Percentiles rank a stretch among this genome's conserved stretches.
phyloP scores from a whole-genome alignment of 2,888 invertebrate genomes.

The Drosophila engyochracea region DNA sequence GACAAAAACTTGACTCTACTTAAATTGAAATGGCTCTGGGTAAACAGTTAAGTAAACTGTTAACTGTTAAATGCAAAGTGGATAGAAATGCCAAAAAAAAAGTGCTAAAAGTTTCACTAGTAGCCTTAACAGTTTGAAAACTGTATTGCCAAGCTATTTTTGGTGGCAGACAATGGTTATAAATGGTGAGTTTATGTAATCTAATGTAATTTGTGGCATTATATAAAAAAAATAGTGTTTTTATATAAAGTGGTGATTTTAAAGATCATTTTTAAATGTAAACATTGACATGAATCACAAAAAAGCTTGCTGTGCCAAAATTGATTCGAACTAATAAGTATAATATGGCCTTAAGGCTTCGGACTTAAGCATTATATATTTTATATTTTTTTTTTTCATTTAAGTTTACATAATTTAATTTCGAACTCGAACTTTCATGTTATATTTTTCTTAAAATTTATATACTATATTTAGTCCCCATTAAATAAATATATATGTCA shows the following conservation, averaged over 20 bases:
- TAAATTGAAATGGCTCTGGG: conserved; percentile 49
- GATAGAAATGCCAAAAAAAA: conserved; percentile 9
- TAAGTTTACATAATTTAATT: not conserved
- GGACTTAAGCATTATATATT: too few relatives aligned
- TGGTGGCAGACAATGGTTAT: not conserved
- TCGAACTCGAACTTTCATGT: not conserved
- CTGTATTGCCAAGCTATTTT: not conserved
- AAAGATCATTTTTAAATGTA: not conserved
- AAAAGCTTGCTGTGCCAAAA: not conserved
- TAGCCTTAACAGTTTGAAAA: not conserved
- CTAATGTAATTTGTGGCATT: not conserved
- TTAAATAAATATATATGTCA: not conserved
- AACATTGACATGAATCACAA: not conserved
- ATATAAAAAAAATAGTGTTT: not conserved
- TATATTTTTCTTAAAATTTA: rapidly evolving
- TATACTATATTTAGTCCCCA: not conserved
- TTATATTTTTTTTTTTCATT: not conserved
- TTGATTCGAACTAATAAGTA: too few relatives aligned
- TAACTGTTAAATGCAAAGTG: conserved; percentile 28
- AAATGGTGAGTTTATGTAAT: not conserved
- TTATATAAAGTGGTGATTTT: not conserved
- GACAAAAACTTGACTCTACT: conserved; percentile 22
- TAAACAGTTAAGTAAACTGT: conserved; percentile 33
- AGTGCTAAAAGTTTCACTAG: conserved; percentile 11
- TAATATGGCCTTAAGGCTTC: too few relatives aligned